Evolutionary conservation across 1,140 invertebrate genomes (phyloP).

Genomic region (Oscheius sp.): DNA sequence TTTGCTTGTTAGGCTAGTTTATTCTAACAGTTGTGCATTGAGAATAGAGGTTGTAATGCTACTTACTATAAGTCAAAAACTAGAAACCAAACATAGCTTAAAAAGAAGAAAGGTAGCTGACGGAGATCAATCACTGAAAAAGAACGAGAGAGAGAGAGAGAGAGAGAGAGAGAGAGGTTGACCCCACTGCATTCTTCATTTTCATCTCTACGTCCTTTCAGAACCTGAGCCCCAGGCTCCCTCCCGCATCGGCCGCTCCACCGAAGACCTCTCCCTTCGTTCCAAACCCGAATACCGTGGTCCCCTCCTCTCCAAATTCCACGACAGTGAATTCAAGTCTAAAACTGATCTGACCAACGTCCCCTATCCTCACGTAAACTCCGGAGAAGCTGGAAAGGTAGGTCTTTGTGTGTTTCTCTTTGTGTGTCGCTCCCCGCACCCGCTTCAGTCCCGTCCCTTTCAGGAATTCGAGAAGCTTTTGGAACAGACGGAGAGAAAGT

Average conservation of each 20-base stretch:
- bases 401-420: background rate
- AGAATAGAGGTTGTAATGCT: no score
- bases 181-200: no score
- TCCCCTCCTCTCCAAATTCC: slow-evolving; percentile 56
- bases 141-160: no score
- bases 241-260: slow-evolving; percentile 49
- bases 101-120: no score
- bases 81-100: no score
- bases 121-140: no score
- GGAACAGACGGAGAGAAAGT: slow-evolving; percentile 52
- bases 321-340: slow-evolving; percentile 50
- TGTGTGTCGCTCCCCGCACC: background rate
- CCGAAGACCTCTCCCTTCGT: slow-evolving; percentile 47
- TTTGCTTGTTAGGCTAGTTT: no score
- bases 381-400: slow-evolving; percentile 9
- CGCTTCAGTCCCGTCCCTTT: slow-evolving; percentile 14
- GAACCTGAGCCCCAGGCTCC: slow-evolving; percentile 21
- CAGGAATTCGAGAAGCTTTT: slow-evolving; percentile 54
- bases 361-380: slow-evolving; percentile 43
- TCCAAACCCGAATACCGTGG: slow-evolving; percentile 52
- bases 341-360: slow-evolving; percentile 25
- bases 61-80: no score
- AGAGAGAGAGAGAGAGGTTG: no score
- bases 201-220: no score
- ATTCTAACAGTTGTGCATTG: no score